These are phyloP conservation scores for Drosophila antonietae DNA, from an alignment of 2,888 invertebrate genomes.

Conservation along the genomic window DNA sequence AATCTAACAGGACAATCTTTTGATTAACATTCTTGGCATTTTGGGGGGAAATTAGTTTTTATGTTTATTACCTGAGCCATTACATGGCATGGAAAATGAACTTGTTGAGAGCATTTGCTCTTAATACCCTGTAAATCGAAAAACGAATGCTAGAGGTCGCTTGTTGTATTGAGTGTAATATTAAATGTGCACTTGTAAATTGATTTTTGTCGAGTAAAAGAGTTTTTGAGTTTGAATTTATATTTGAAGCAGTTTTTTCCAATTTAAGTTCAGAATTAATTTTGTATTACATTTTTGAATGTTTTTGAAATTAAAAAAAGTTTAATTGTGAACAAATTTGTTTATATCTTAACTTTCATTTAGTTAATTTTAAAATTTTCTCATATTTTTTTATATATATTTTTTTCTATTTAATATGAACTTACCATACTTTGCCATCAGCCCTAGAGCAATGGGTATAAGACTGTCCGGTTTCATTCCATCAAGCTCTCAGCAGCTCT, in stretches of 20 bases:
- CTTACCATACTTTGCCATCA: background rate
- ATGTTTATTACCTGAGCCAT: conserved; percentile 80
- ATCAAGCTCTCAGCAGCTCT: background rate
- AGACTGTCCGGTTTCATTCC: background rate
- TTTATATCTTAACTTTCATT: no score
- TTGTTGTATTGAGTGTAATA: background rate
- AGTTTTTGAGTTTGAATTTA: no score
- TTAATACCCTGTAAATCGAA: conserved; percentile 40
- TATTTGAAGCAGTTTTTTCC: no score
- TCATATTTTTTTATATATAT: no score
- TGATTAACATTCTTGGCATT: conserved; percentile 78
- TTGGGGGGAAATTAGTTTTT: conserved; percentile 79
- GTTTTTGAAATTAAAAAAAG: no score
- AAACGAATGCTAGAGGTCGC: background rate
- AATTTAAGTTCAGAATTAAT: no score
- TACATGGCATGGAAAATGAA: conserved; percentile 67
- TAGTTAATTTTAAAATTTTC: no score
- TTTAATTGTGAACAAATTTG: no score
- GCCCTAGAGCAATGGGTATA: conserved; percentile 5
- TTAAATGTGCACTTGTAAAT: background rate
- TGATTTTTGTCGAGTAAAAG: background rate
- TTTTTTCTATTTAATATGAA: no score
- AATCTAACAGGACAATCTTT: conserved; percentile 80
- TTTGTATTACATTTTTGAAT: no score
- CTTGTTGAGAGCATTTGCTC: conserved; percentile 63